phyloP scores from a whole-genome alignment of 2,797 vertebrate genomes.

The Hafferia zeledoni region DNA sequence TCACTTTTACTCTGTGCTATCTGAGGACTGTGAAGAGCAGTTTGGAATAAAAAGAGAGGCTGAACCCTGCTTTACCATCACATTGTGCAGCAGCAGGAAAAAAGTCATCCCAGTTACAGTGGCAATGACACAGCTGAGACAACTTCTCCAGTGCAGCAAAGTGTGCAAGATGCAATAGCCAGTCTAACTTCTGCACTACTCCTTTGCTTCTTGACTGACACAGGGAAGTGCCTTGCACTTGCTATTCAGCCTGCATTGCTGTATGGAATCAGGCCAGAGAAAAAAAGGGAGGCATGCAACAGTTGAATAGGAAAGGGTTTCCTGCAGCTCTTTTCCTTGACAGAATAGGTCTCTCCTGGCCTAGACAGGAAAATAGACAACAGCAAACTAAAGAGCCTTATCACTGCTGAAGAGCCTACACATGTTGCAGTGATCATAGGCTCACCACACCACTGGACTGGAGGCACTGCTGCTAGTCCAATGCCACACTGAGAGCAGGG shows the following conservation, averaged over 20 bases:
- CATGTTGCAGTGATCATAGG: rapidly evolving
- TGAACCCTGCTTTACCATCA: neutral
- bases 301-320: neutral
- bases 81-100: neutral
- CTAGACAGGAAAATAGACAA: neutral
- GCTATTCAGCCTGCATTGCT: neutral
- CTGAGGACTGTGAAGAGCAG: neutral
- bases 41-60: neutral
- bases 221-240: neutral
- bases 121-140: neutral
- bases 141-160: neutral
- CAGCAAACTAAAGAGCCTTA: neutral
- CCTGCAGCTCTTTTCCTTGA: neutral
- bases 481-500: neutral
- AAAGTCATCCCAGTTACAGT: neutral
- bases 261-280: neutral
- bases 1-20: neutral
- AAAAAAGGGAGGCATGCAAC: neutral
- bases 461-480: neutral
- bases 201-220: rapidly evolving
- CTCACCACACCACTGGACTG: no score
- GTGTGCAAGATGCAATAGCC: neutral
- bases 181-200: neutral
- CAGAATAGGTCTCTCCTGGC: neutral
- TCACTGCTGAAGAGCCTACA: neutral